Base-by-base conservation (phyloP, 2,797 vertebrate genomes). In the Antennarius maculatus region DNA sequence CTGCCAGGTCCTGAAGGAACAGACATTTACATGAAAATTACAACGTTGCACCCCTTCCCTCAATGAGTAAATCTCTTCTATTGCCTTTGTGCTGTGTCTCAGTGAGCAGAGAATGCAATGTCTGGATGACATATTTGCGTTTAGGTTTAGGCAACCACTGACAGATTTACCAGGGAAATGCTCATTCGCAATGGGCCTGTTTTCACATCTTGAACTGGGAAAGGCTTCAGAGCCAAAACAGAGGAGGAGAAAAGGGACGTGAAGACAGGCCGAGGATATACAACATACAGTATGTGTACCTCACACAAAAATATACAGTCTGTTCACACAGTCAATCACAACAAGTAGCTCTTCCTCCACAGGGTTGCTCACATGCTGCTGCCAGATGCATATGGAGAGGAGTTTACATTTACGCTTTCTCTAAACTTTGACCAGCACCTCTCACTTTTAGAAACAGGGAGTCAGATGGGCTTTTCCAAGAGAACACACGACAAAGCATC, bases 151-250 rank as follows among this genome's bases (percentile, higher is more conserved):
- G 74, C 74, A 69, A 61, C 61, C 68, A 78, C 64, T 84, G 84
- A 90, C 85, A 88, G 87, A 89, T 86, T 91, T 86, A 90, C 66
- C 76, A 79, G 70, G 66, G 52, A 65, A 80, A 86, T 58, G 54
- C 55, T 60, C 60, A 73, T 60, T 64, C 46, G 42, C 49, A 72
- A 81, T 41, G 52, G 74, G 54, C 48, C 52, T 77, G 74, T 84
- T 88, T 84, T 83, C 70, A 83, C 74, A 78, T 84, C 65, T 88
- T 79, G 68, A 69, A 63, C 28, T 13, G 37, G 16, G 47, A 64
- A 65, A 52, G 41, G 23, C 48, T 65, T 13, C 37, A 0, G 62
- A 81, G 65, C 62, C 60, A 42, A 69, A 79, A 74, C 55, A 57
- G 28, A 53, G 56, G 42, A 79, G 47, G 51, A 61, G 34, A 61